Percentiles rank a stretch among this genome's conserved stretches.
These are phyloP conservation scores for Pundamilia nyererei DNA, from an alignment of 2,113 vertebrate genomes.

Conservation along the genomic window DNA sequence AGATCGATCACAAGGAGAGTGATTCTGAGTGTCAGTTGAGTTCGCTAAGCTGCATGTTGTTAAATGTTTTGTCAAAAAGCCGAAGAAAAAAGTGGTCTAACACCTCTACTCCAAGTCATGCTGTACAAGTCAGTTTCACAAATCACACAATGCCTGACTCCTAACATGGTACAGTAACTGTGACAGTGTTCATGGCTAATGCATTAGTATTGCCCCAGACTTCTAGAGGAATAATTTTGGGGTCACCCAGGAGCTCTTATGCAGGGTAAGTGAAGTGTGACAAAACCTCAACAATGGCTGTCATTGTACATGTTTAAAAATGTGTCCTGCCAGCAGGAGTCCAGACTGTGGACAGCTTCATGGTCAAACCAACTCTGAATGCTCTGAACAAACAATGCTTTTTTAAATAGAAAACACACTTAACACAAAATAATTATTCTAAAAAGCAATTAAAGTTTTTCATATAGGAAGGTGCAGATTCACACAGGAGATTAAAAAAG, in stretches of 20 bases:
- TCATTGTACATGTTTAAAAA: background rate
- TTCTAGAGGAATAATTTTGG: background rate
- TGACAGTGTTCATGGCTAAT: background rate
- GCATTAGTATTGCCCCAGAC: background rate
- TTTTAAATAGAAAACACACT: background rate
- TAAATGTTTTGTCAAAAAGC: background rate
- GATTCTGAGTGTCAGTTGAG: background rate
- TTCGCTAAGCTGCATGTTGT: background rate
- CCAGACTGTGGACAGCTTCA: accelerated
- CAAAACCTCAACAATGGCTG: background rate
- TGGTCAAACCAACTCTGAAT: background rate
- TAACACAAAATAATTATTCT: background rate
- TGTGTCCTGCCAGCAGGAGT: background rate
- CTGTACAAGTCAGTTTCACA: background rate
- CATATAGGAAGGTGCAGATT: background rate
- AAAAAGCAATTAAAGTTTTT: background rate
- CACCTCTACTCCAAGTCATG: background rate
- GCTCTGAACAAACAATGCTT: background rate
- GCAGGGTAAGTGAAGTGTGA: background rate
- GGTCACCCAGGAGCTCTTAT: background rate
- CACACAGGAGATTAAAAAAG: background rate
- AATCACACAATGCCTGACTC: background rate
- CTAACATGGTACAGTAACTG: background rate
- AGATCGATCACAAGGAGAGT: background rate
- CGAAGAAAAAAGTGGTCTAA: accelerated